These are phyloP conservation scores for Medauroidea extradentata DNA, from an alignment of 1,140 invertebrate species.

Conservation along the genomic window DNA sequence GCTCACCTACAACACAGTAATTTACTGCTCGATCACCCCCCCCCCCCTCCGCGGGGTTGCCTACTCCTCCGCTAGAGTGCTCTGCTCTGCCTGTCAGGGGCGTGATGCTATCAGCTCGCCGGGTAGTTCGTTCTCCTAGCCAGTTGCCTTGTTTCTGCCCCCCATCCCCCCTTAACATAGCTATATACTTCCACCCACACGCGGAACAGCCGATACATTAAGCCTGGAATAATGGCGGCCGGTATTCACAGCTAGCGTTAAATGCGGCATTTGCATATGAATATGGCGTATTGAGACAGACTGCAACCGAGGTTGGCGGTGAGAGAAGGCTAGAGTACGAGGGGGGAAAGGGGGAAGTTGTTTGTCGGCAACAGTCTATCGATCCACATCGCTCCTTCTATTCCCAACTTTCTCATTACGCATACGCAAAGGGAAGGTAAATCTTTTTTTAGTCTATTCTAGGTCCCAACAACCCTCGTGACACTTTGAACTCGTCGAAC, in stretches of 20 bases:
- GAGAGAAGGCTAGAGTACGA: no score
- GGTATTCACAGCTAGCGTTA: slow-evolving; percentile 7
- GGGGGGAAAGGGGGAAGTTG: no score
- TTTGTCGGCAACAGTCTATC: no score
- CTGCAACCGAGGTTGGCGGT: not conserved
- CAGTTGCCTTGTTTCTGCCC: not conserved
- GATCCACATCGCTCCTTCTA: no score
- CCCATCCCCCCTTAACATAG: not conserved
- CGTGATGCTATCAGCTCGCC: not conserved
- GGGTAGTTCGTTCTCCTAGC: not conserved
- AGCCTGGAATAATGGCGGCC: not conserved
- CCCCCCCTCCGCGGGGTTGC: not conserved
- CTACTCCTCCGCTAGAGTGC: no score
- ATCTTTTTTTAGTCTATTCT: no score
- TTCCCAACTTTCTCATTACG: no score
- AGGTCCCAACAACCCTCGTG: no score
- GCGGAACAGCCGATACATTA: slow-evolving; percentile 1
- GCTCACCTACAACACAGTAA: not conserved
- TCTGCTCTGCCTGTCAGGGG: no score
- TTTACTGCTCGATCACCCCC: not conserved
- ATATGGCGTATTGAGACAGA: slow-evolving; percentile 11
- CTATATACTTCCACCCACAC: not conserved
- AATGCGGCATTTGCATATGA: slow-evolving; percentile 13
- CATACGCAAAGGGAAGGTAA: no score
- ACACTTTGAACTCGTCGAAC: no score